Base-by-base conservation (phyloP, 2,888 invertebrate genomes). In the Plagodis dolabraria region DNA sequence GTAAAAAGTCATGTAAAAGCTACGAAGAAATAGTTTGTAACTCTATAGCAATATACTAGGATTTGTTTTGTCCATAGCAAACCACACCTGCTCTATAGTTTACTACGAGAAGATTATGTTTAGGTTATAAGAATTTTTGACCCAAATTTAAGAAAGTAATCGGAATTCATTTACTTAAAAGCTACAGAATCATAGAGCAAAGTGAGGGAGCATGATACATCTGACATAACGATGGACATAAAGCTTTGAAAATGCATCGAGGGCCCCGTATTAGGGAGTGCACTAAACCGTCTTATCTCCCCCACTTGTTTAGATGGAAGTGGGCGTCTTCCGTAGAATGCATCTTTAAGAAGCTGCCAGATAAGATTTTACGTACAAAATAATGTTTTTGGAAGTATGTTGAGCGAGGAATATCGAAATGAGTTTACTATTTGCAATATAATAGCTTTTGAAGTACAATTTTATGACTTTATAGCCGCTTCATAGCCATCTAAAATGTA, bases 251-350 rank as follows among this genome's bases (percentile, higher is more conserved):
- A 76, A 79, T 81, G 81, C 79, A 80, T 73, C 71, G 70, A 70
- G 76, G 75, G 72, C 67, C 69, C 65, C 66, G 75, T 80, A 80
- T 80, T 79, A 80, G 74, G 76, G 73, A 83, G 76, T 85, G 82
- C 85, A 84, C 80, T 86, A 85, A 84, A 84, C 80, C 80, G 73
- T 64, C 82, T 86, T 88, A 87, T 87, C 87, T 87, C 79, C 87
- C 87, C 86, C 77, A 72, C 80, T 85, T 84, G 80, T 84, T 82
- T 81, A 85, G 84, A 86, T 85, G 85, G 71, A 83, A 76, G 40
- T 76, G 75, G 73, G 71, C 74, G 79, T 76, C 82, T 86, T 86
- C 83, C 85, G 82, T 79, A 80, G 77, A 80, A 85, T 87, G 87
- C 85, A 86, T 85, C 84, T 86, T 82, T 79, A 77, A 82, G 79